Evolutionary conservation across 2,113 vertebrate genomes (phyloP).

Genomic region (Tursiops truncatus): DNA sequence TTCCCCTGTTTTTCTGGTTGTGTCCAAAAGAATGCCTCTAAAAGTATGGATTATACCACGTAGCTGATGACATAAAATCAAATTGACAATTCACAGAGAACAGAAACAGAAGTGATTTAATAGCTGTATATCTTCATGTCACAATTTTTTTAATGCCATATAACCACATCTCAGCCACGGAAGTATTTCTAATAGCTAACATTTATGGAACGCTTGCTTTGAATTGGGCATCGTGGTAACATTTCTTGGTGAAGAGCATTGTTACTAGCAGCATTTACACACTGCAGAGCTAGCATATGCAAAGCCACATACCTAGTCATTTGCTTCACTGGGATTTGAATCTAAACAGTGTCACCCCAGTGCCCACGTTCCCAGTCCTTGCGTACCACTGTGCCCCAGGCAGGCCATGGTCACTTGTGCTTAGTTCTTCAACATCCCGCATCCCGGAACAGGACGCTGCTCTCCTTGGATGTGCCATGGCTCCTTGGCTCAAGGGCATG

Average conservation of each 20-base stretch:
- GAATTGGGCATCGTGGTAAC: background rate
- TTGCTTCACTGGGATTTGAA: background rate
- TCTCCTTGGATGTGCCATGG: background rate
- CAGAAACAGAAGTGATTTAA: background rate
- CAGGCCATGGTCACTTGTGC: too few species aligned
- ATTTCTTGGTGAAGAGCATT: background rate
- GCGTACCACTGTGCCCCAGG: background rate
- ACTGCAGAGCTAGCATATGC: background rate
- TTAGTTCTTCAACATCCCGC: background rate
- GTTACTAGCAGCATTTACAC: background rate
- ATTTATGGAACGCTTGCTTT: background rate
- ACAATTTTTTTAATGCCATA: background rate
- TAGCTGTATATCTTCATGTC: background rate
- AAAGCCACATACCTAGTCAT: background rate
- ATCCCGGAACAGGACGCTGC: background rate
- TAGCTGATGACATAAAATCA: constrained; percentile 1
- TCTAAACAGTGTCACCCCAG: background rate
- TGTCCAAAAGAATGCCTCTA: background rate
- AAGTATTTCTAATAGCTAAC: background rate
- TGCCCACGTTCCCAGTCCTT: background rate
- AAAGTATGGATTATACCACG: background rate
- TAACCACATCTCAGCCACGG: background rate
- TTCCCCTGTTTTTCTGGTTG: background rate
- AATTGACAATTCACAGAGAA: background rate
- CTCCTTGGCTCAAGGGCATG: background rate